Base-by-base conservation (phyloP, 2,888 invertebrate genomes). In the Yponomeuta malinellus region DNA sequence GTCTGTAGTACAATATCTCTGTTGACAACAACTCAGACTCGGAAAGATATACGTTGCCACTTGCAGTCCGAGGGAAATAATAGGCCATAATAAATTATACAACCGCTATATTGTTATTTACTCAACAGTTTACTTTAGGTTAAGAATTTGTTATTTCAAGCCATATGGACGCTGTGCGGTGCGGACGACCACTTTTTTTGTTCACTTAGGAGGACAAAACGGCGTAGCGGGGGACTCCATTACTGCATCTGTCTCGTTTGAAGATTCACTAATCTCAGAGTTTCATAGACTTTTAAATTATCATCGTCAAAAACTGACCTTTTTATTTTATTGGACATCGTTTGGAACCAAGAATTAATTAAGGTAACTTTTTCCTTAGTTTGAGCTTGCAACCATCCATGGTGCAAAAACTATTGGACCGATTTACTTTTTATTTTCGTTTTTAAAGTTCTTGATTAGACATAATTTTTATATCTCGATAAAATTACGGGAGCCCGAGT, bases 121-220 rank as follows among this genome's bases (percentile, higher is more conserved):
- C 52, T 59, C 64, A 23, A 10, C 23, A 67, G 88, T 89, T 89
- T 89, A 89, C 88, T 88, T 89, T 88, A 83, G 88, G 89, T 89
- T 88, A 88, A 88, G 88, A 88, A 88, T 89, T 89, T 90, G 89
- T 90, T 90, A 84, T 89, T 88, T 83, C 88, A 83, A 88, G 86
- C 89, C 90, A 90, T 89, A 88, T 89, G 90, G 85, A 81, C 82
- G 83, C 87, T 83, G 86, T 59, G 86, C 89, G 89, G 89, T 89
- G 88, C 89, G 90, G 85, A 81, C 82, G 83, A 86, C 10, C n/a
- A 5, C n/a, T 29, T 64, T 64, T 64, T 64, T 64, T 64, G 12
- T 31, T 31, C 64, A 23, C 29, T 23, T 64, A 2, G 3, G 52
- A 59, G 12, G 52, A 59, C 52, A 15, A 59, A 59, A 59, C 52